Base-by-base conservation (phyloP, 1,140 invertebrate genomes). In the Pseudomyrmex cubaensis region DNA sequence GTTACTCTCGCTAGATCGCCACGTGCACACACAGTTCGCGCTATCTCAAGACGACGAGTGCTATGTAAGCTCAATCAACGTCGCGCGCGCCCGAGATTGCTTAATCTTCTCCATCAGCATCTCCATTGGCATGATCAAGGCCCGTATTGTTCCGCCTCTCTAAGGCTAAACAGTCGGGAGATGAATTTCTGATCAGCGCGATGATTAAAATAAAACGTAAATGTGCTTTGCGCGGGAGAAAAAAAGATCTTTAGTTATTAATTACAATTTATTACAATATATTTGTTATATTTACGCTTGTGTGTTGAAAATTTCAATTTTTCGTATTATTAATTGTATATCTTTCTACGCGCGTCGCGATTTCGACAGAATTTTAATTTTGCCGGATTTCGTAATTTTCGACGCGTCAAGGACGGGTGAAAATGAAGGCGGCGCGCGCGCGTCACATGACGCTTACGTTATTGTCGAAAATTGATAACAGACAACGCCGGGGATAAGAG, bases 61-160 rank as follows among this genome's bases (percentile, higher is more conserved):
- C 52, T 83, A 75, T 67, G 67, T 67, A 74, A 85, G 69, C 84
- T 86, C 85, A 77, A 86, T 87, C 85, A 87, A 77, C 77, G 85
- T 70, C 82, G 48, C 83, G 57, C 83, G 63, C 64, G 61, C 12
- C 20, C 13, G 25, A 83, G 66, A 87, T 87, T 73, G 48, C 46
- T 61, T 69, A 73, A 66, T 64, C 67, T 70, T 86, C 84, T 64
- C 57, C 66, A 76, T 74, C 75, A 56, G 12, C 12, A 22, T 76
- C 48, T 72, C 56, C 56, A 67, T 44, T 57, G 54, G 3, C 13
- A 15, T 13, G 25, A 35, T 54, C 46, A 17, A 61, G 54, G 5
- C n/a, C n/a, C 17, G 48, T 20, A 61, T 83, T 77, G 85, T 83
- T 86, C 72, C 56, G 61, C 50, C 54, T 77, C 57, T 35, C 35